phyloP scores from a whole-genome alignment of 2,888 invertebrate genomes.

The Myathropa florea region DNA sequence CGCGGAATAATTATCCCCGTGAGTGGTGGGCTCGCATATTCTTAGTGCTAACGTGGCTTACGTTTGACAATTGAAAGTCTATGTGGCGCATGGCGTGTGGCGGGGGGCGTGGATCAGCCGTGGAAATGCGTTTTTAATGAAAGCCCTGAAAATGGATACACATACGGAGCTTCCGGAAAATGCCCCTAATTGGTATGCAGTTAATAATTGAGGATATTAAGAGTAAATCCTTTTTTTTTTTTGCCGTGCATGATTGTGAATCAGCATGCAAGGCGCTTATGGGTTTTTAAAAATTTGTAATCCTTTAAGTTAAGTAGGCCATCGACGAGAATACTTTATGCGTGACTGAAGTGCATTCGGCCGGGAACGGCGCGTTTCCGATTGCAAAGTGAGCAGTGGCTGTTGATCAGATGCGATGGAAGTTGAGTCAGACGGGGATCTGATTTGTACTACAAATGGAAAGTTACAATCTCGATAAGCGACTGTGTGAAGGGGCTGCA shows the following conservation, averaged over 20 bases:
- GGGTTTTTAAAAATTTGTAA: neutral
- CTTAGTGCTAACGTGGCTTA: neutral
- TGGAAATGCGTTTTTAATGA: constrained; percentile 40
- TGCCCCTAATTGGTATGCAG: constrained; percentile 40
- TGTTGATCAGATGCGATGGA: neutral
- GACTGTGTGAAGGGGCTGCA: neutral
- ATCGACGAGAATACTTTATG: neutral
- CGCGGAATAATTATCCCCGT: constrained; percentile 32
- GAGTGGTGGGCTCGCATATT: constrained; percentile 14
- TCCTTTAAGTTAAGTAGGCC: neutral
- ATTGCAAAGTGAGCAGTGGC: neutral
- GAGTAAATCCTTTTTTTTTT: neutral
- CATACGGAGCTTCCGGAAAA: constrained; percentile 40
- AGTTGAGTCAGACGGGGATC: neutral
- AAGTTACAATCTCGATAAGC: neutral
- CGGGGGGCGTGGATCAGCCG: neutral
- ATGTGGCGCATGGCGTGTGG: no score
- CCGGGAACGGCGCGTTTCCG: neutral
- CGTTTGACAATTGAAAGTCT: constrained; percentile 1
- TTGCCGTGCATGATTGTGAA: neutral
- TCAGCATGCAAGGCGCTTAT: neutral
- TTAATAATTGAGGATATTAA: constrained; percentile 54
- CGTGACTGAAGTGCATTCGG: neutral
- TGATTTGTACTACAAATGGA: neutral
- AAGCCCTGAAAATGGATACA: constrained; percentile 34